A percentile compares a stretch with the other conserved stretches of the same genome.
Conservation (phyloP, 1,140 invertebrate genomes). For the Drosophila sproati region DNA sequence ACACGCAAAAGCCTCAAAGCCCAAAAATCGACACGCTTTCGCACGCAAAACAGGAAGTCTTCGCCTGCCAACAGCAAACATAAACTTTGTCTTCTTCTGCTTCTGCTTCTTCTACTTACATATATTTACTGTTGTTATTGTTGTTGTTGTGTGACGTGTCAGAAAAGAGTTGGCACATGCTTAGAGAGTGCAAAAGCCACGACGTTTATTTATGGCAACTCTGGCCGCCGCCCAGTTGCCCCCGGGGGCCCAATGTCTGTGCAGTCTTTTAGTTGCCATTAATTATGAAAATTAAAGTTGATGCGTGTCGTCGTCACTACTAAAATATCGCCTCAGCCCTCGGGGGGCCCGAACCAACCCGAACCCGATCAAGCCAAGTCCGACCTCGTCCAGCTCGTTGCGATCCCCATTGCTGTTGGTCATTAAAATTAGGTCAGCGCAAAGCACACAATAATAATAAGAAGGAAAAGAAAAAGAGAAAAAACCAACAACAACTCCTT, state of each 20-base stretch:
- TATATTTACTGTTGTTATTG: not conserved
- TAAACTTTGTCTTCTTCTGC: not conserved
- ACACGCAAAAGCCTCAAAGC: not conserved
- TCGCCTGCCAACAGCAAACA: slow-evolving; percentile 12
- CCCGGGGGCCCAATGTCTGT: slow-evolving; percentile 21
- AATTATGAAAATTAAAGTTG: slow-evolving; percentile 79
- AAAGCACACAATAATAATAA: slow-evolving; percentile 38
- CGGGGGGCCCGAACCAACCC: slow-evolving; percentile 18
- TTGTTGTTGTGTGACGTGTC: slow-evolving; percentile 35
- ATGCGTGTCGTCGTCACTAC: slow-evolving; percentile 65
- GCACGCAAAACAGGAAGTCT: slow-evolving; percentile 57
- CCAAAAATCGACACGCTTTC: slow-evolving; percentile 34
- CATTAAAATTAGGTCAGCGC: slow-evolving; percentile 78
- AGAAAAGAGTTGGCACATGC: slow-evolving; percentile 46
- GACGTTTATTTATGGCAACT: slow-evolving; percentile 61
- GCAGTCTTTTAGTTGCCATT: slow-evolving; percentile 59
- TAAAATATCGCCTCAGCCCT: slow-evolving; percentile 60
- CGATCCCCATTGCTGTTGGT: slow-evolving; percentile 39
- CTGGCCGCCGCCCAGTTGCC: not conserved
- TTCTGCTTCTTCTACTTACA: too few relatives aligned
- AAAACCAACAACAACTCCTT: slow-evolving; percentile 37
- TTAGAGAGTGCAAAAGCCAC: slow-evolving; percentile 30
- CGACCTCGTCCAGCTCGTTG: slow-evolving; percentile 11
- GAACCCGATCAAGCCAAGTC: not conserved
- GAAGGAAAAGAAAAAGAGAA: slow-evolving; percentile 28